Evolutionary conservation across 2,888 invertebrate species (phyloP).

Genomic region (Pegoplata infirma): DNA sequence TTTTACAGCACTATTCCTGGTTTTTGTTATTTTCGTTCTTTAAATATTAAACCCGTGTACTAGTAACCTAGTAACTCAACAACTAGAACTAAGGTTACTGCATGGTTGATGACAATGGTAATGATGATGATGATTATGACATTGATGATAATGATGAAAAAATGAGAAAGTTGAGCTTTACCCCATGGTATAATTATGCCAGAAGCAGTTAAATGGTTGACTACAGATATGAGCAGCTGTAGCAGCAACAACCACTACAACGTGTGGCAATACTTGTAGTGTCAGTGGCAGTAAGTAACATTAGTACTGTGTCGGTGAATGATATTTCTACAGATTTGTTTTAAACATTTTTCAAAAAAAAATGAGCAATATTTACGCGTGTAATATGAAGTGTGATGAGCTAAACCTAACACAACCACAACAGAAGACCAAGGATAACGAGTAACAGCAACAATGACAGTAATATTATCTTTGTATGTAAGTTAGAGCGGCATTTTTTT

Average conservation of each 20-base stretch:
- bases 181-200: conserved; percentile 51
- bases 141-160: conserved; percentile 8
- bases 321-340: not conserved
- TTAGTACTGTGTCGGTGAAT: conserved; percentile 18
- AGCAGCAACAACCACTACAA: not conserved
- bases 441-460: too few species aligned
- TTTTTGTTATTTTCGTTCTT: not conserved
- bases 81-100: conserved; percentile 53
- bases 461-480: too few species aligned
- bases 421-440: conserved; percentile 9
- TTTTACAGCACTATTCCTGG: not conserved
- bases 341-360: not conserved
- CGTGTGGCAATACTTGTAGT: conserved; percentile 15
- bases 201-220: conserved; percentile 38
- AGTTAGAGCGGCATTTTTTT: too few species aligned
- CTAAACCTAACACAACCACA: conserved; percentile 16
- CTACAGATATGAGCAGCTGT: conserved; percentile 8
- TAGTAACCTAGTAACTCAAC: conserved; percentile 57
- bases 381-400: conserved; percentile 15
- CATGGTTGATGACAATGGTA: conserved; percentile 29
- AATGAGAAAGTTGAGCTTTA: conserved; percentile 25
- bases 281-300: conserved; percentile 4
- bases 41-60: conserved; percentile 39
- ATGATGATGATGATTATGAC: conserved; percentile 3
- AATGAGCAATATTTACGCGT: conserved; percentile 15